Conservation (phyloP, 2,888 invertebrate genomes). For the Nineta flava region DNA sequence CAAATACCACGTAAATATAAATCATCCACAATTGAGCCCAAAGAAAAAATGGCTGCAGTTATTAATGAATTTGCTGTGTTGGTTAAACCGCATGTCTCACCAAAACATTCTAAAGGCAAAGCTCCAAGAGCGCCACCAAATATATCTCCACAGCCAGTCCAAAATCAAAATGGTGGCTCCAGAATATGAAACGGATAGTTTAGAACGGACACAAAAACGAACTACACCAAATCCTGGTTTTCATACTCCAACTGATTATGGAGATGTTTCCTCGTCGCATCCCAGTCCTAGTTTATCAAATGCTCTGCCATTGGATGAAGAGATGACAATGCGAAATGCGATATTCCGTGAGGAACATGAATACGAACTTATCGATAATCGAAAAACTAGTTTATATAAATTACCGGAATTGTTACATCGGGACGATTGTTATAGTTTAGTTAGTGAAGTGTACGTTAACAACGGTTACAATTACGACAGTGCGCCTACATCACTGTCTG, state of each 20-base stretch:
- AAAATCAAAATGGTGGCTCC: neutral
- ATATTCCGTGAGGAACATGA: conserved; percentile 46
- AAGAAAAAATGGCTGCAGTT: conserved; percentile 44
- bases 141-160: neutral
- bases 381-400: conserved; percentile 25
- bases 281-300: conserved; percentile 58
- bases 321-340: conserved; percentile 62
- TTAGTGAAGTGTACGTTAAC: conserved; percentile 66
- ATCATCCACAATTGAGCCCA: conserved; percentile 34
- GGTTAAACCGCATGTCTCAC: neutral
- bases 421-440: conserved; percentile 44
- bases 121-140: conserved; percentile 1
- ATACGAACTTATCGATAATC: conserved; percentile 28
- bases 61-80: conserved; percentile 31
- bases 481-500: conserved; percentile 38
- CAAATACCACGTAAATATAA: neutral
- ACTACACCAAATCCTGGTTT: conserved; percentile 27
- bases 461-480: conserved; percentile 52
- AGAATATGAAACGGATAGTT: conserved; percentile 56
- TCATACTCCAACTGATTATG: conserved; percentile 43
- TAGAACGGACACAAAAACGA: conserved; percentile 42
- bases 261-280: conserved; percentile 48
- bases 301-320: conserved; percentile 63
- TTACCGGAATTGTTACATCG: conserved; percentile 32
- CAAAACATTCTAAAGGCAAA: neutral